phyloP scores from a whole-genome alignment of 53 echinoderm and acorn worm genomes.

The Holothuria leucospilota region DNA sequence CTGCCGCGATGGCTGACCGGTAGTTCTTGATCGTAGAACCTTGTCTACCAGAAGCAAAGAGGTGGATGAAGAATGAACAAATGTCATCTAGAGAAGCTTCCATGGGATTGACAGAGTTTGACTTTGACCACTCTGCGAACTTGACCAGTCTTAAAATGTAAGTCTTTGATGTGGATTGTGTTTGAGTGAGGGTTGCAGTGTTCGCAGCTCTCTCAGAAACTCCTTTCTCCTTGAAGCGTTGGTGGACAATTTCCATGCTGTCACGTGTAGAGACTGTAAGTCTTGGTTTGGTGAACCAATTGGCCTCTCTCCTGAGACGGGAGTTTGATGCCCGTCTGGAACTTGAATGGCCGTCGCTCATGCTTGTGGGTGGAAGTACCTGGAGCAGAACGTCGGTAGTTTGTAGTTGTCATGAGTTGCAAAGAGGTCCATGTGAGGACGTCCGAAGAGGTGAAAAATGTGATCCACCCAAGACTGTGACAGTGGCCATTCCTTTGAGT shows the following conservation, averaged over 20 bases:
- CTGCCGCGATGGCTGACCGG: neutral
- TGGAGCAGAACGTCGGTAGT: slow-evolving; percentile 11
- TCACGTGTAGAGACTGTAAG: neutral
- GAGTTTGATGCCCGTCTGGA: neutral
- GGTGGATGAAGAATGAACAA: neutral
- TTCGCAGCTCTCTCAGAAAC: slow-evolving; percentile 30
- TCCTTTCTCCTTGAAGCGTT: neutral
- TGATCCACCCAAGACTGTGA: neutral
- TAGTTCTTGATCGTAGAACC: slow-evolving; percentile 23
- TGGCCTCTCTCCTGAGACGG: too few relatives aligned
- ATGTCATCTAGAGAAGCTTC: neutral
- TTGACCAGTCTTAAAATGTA: slow-evolving; percentile 25
- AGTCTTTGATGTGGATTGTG: slow-evolving; percentile 10
- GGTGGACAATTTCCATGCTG: neutral
- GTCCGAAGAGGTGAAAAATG: slow-evolving; percentile 21
- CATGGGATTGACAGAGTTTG: neutral
- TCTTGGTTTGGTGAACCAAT: too few relatives aligned
- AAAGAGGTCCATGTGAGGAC: slow-evolving; percentile 48
- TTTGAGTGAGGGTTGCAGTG: neutral
- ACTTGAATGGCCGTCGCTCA: neutral
- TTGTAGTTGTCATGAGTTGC: slow-evolving; percentile 14
- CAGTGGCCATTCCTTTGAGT: neutral
- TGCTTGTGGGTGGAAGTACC: neutral
- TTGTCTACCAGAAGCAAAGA: slow-evolving; percentile 6
- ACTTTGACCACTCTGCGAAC: neutral